Conservation (phyloP, 2,113 vertebrate species). For the Leptobrachium leishanense region DNA sequence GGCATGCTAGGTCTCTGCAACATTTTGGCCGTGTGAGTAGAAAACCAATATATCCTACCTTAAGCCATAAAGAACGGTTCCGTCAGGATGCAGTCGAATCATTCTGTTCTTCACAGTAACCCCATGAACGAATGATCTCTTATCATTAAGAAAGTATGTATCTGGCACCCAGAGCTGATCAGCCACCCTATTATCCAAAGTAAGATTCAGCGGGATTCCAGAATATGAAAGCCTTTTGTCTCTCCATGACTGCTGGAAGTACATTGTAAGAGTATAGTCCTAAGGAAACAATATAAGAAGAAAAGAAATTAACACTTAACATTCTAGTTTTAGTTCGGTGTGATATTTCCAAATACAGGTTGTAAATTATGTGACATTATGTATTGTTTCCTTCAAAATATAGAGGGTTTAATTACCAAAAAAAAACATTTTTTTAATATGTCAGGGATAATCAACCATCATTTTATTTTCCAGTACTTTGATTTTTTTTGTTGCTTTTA, state of each 20-base stretch:
- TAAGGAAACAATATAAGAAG: constrained; percentile 57
- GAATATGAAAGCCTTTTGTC: constrained; percentile 93
- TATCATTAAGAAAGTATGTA: constrained; percentile 92
- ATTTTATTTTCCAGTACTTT: too few relatives aligned
- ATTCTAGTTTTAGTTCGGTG: constrained; percentile 35
- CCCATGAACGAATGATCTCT: constrained; percentile 91
- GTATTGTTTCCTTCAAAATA: neutral
- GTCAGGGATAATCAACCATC: too few relatives aligned
- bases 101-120: constrained; percentile 93
- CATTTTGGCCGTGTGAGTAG: too few relatives aligned
- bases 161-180: constrained; percentile 92
- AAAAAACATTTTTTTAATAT: neutral
- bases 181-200: constrained; percentile 88
- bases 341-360: constrained; percentile 3
- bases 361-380: too few relatives aligned
- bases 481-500: too few relatives aligned
- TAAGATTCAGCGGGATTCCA: constrained; percentile 89
- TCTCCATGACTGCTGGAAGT: constrained; percentile 93
- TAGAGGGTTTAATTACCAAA: neutral
- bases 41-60: constrained; percentile 65
- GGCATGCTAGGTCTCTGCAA: too few relatives aligned
- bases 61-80: constrained; percentile 88
- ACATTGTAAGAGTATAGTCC: constrained; percentile 96
- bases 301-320: neutral
- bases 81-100: constrained; percentile 91